Evolutionary conservation across 2,888 invertebrate genomes (phyloP).

Genomic region (Pheosia gnoma): DNA sequence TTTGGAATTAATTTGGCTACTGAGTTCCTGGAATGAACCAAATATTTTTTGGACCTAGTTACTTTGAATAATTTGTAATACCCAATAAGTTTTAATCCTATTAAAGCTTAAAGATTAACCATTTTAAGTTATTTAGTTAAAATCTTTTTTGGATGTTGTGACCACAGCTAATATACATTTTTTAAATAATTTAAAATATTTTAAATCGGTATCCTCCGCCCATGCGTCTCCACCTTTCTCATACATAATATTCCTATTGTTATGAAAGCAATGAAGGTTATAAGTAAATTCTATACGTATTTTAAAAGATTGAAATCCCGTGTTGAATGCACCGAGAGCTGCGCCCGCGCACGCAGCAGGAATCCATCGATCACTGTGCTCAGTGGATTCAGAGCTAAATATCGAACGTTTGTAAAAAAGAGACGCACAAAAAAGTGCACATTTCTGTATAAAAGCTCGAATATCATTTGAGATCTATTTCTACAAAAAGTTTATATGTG

Average conservation of each 20-base stretch:
- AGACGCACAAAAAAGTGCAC: slow-evolving; percentile 17
- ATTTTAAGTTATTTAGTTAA: no score
- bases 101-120: no score
- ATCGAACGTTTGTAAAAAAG: slow-evolving; percentile 17
- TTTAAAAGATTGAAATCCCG: slow-evolving; percentile 50
- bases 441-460: slow-evolving; percentile 10
- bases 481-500: no score
- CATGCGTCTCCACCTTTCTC: background rate
- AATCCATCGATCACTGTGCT: slow-evolving; percentile 46
- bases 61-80: no score
- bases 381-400: slow-evolving; percentile 11
- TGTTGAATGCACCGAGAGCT: slow-evolving; percentile 21
- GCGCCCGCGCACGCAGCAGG: slow-evolving; percentile 36
- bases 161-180: no score
- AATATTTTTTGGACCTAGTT: background rate
- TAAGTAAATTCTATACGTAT: slow-evolving; percentile 60
- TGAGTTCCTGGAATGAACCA: background rate
- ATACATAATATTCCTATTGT: background rate
- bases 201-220: background rate
- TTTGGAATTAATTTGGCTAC: slow-evolving; percentile 9
- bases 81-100: no score
- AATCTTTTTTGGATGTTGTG: no score
- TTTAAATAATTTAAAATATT: background rate
- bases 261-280: slow-evolving; percentile 11
- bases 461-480: background rate